Evolutionary conservation across 2,797 vertebrate species (phyloP).

Genomic region (Lutra lutra): DNA sequence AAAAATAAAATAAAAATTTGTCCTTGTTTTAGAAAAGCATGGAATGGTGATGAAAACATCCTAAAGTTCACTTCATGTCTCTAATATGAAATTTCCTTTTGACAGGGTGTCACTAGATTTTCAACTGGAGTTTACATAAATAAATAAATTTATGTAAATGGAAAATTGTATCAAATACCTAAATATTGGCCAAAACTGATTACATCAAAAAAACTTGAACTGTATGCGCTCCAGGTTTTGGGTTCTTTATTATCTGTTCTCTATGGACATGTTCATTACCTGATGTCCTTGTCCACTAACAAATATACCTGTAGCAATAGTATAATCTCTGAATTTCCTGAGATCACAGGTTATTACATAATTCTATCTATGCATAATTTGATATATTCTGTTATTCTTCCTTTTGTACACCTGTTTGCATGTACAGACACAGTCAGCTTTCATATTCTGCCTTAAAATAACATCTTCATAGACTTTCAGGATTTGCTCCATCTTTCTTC

Average conservation of each 20-base stretch:
- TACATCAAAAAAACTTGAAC: not conserved
- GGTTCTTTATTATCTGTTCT: not conserved
- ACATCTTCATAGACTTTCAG: not conserved
- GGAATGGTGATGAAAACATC: not conserved
- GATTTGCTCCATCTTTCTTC: not conserved
- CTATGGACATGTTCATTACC: no score
- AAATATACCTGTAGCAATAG: not conserved
- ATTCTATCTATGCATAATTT: not conserved
- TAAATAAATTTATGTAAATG: not conserved
- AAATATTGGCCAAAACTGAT: not conserved
- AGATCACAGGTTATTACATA: not conserved
- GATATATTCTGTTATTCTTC: not conserved
- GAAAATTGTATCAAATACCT: not conserved
- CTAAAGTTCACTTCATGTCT: slow-evolving; percentile 30
- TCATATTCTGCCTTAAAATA: not conserved
- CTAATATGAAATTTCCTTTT: slow-evolving; percentile 52
- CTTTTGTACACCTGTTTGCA: not conserved
- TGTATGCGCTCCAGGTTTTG: not conserved
- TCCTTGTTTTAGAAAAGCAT: slow-evolving; percentile 55
- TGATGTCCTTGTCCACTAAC: not conserved
- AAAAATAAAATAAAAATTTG: slow-evolving; percentile 8
- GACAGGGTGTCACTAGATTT: slow-evolving; percentile 29
- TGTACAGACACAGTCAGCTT: not conserved
- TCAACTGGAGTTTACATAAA: not conserved
- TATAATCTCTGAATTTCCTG: not conserved